Conservation (phyloP, 1,140 invertebrate species). For the Drosophila ficusphila region DNA sequence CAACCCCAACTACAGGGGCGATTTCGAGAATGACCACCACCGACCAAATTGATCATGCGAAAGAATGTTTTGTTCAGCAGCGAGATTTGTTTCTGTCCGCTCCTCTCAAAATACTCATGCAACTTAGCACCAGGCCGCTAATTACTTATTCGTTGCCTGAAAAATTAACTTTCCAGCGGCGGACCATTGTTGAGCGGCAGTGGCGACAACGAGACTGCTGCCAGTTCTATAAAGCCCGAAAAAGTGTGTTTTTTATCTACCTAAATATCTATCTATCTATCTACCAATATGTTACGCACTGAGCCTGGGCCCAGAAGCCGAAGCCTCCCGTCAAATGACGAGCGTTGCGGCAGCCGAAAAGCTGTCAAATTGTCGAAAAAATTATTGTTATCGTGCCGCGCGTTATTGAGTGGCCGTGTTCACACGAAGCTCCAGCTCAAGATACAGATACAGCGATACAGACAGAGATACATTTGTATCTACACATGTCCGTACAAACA, state of each 20-base stretch:
- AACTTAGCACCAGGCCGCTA: slow-evolving; percentile 77
- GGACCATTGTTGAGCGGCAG: slow-evolving; percentile 4
- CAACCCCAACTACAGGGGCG: slow-evolving; percentile 16
- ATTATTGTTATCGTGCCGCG: slow-evolving; percentile 69
- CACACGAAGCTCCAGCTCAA: slow-evolving; percentile 43
- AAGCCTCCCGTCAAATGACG: slow-evolving; percentile 30
- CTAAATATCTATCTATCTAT: slow-evolving; percentile 18
- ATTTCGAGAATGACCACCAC: slow-evolving; percentile 8
- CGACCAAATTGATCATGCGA: slow-evolving; percentile 69
- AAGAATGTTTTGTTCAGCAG: slow-evolving; percentile 64
- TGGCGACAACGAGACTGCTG: slow-evolving; percentile 69
- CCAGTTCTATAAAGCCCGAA: slow-evolving; percentile 31
- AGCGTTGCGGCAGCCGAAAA: slow-evolving; percentile 60
- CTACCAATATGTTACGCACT: slow-evolving; percentile 29
- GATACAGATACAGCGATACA: slow-evolving; percentile 35
- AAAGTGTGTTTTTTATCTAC: slow-evolving; percentile 35
- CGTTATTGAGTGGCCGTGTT: slow-evolving; percentile 80
- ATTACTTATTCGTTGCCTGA: slow-evolving; percentile 83
- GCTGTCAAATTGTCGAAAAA: slow-evolving; percentile 80
- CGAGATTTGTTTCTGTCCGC: slow-evolving; percentile 32
- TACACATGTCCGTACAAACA: slow-evolving; percentile 77
- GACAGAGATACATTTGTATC: slow-evolving; percentile 75
- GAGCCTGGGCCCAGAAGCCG: slow-evolving; percentile 24
- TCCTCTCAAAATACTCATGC: slow-evolving; percentile 59
- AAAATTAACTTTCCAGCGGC: slow-evolving; percentile 76